Base-by-base conservation (phyloP, 2,888 invertebrate species). In the Flexamia atlantica region DNA sequence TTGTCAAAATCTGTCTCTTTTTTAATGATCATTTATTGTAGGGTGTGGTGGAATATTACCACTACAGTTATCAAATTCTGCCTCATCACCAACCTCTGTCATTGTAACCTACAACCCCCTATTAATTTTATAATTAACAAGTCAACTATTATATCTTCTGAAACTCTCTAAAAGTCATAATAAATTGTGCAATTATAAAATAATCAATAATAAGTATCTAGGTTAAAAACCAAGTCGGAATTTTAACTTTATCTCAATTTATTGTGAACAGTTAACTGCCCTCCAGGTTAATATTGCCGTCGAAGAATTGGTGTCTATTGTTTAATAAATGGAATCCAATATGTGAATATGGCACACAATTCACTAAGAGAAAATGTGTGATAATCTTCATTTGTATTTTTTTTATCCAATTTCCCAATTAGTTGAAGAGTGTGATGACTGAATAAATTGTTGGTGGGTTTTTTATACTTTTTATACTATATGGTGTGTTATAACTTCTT, bases 391-490 rank as follows among this genome's bases (percentile, higher is more conserved):
- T 28, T 64, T 3, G 30, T 4, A n/a, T 64, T 0, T 28, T 3
- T 9, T 20, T n/a, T n/a, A 20, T 20, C 40, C 40, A 36, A 1
- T 70, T 70, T 70, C 40, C 36, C 20, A 70, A 30, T 30, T 68
- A n/a, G 68, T 70, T 20, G 40, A 9, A 70, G 20, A 28, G n/a
- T 20, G 23, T 2, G 20, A 5, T 70, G 70, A 70, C 17, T 70
- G 32, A 70, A 40, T 70, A 20, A 70, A 40, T 70, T 36, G 70
- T 70, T 70, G 40, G 20, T 68, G 68, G 30, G 5, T 23, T 68
- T 70, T 70, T 70, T 70, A 36, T 70, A 70, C 70, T 70, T 70
- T 70, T 70, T 70, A 70, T 64, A 64, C 64, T 64, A 30, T 70
- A 70, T 70, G 30, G 70, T 70, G 70, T 70, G 70, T 70, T 70